A percentile compares a stretch with the other conserved stretches of the same genome.
phyloP scores from a whole-genome alignment of 2,797 vertebrate genomes.

The Liasis olivaceus region DNA sequence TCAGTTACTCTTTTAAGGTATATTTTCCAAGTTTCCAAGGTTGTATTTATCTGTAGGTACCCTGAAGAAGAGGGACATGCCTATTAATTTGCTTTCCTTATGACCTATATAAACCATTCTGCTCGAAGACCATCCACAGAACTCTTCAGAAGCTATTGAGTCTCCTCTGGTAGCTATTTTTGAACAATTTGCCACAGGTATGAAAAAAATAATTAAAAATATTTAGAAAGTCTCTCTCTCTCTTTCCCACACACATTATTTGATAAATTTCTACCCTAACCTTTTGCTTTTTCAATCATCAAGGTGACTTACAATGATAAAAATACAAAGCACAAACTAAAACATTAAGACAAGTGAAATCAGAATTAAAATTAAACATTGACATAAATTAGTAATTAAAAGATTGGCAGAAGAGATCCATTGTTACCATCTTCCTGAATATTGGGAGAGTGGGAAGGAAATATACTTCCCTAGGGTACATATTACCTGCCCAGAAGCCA shows the following conservation, averaged over 20 bases:
- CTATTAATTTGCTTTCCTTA: conserved; percentile 70
- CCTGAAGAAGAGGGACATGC: conserved; percentile 63
- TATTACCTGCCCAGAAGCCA: conserved; percentile 43
- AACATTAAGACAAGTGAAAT: background rate
- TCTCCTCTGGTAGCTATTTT: conserved; percentile 54
- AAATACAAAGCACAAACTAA: background rate
- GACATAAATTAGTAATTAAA: background rate
- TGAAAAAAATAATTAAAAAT: conserved; percentile 34
- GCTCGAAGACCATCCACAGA: conserved; percentile 54
- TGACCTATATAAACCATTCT: conserved; percentile 60
- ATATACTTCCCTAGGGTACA: conserved; percentile 32
- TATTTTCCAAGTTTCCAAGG: conserved; percentile 68
- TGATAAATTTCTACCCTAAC: conserved; percentile 36
- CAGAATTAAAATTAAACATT: background rate
- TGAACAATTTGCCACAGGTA: conserved; percentile 26
- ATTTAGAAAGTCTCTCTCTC: background rate
- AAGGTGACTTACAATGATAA: background rate
- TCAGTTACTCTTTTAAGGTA: conserved; percentile 70
- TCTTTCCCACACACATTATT: conserved; percentile 40
- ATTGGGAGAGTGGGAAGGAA: background rate
- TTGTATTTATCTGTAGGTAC: conserved; percentile 71
- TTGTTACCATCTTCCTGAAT: background rate
- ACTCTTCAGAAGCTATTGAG: conserved; percentile 44
- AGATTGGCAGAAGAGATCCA: background rate
- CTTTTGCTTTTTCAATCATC: background rate